Percentiles rank a stretch among this genome's conserved stretches.
phyloP scores from a whole-genome alignment of 2,888 invertebrate species.

The Oscheius sp. region DNA sequence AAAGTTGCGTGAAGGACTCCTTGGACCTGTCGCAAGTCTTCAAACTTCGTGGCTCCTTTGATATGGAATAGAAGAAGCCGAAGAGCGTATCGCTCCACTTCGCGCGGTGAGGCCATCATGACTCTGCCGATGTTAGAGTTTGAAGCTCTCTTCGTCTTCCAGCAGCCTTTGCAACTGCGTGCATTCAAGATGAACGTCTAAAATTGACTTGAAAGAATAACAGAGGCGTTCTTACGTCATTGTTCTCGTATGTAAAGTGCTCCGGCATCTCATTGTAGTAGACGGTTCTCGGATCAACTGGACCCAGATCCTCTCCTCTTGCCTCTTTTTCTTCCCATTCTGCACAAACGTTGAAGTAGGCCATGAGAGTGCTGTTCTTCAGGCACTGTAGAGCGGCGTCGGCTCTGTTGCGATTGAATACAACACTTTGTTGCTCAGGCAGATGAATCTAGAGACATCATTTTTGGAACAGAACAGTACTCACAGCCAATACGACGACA shows the following conservation, averaged over 20 bases:
- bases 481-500: not conserved
- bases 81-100: not conserved
- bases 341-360: not conserved
- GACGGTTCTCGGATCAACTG: not conserved
- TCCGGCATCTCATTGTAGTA: conserved; percentile 7
- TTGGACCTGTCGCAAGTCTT: conserved; percentile 10
- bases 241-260: not conserved
- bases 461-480: not conserved
- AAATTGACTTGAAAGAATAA: too few relatives aligned
- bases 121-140: not conserved
- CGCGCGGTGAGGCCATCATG: not conserved
- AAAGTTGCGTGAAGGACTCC: too few relatives aligned
- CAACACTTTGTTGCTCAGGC: conserved; percentile 38
- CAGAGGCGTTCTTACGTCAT: not conserved
- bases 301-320: not conserved
- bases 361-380: not conserved
- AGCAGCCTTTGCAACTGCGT: not conserved
- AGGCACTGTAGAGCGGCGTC: not conserved
- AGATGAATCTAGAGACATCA: conserved; percentile 51
- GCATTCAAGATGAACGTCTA: too few relatives aligned
- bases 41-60: not conserved
- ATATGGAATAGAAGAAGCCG: not conserved
- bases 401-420: conserved; percentile 7
- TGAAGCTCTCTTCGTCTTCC: not conserved
- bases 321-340: not conserved